These are phyloP conservation scores for Stylophora pistillata DNA, from an alignment of 64 coral and sea anemone genomes.

Conservation along the genomic window DNA sequence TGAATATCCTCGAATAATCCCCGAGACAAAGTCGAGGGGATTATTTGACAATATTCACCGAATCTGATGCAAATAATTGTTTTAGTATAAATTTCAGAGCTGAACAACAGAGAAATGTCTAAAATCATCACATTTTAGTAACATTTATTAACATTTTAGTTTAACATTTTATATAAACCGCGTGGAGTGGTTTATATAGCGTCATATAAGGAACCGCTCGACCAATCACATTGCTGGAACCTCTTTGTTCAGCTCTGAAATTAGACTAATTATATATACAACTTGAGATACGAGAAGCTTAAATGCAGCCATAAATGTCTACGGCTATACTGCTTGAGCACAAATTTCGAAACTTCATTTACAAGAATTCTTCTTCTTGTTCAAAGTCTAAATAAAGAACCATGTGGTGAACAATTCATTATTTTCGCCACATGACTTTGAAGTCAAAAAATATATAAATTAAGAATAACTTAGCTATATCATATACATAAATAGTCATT, in stretches of 20 bases:
- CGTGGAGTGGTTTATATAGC: too few relatives aligned
- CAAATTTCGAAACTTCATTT: not conserved
- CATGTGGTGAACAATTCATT: not conserved
- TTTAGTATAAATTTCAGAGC: not conserved
- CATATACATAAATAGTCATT: constrained; percentile 36
- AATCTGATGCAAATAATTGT: too few relatives aligned
- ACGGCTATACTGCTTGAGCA: not conserved
- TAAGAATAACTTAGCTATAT: constrained; percentile 54
- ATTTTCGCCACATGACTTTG: not conserved
- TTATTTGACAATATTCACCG: too few relatives aligned
- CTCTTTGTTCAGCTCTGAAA: not conserved
- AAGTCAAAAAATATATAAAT: constrained; percentile 40
- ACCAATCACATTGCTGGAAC: too few relatives aligned
- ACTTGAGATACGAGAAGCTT: not conserved
- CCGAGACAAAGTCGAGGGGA: too few relatives aligned
- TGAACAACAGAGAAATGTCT: not conserved
- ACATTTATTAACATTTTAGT: too few relatives aligned
- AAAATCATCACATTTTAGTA: too few relatives aligned
- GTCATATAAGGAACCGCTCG: too few relatives aligned
- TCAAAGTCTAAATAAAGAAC: not conserved
- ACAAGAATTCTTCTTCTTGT: not conserved
- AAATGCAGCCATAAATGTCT: not conserved
- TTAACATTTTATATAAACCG: too few relatives aligned
- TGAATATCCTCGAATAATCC: too few relatives aligned
- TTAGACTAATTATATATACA: too few relatives aligned